Base-by-base conservation (phyloP, 2,888 invertebrate species). In the Agrochola litura region DNA sequence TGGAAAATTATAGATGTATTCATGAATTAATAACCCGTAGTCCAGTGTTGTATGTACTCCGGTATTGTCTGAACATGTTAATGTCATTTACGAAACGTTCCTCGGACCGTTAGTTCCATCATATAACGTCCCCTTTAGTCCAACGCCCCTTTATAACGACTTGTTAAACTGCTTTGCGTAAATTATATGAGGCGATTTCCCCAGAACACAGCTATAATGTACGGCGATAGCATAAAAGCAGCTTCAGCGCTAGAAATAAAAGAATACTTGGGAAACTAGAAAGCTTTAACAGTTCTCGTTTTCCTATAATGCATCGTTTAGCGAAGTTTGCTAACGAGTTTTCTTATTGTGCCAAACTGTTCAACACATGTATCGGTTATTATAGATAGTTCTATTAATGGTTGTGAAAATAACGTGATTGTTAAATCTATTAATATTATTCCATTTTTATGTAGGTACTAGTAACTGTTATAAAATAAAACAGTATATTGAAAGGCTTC, bases 281-380 rank as follows among this genome's bases (percentile, higher is more conserved):
- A 70, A 68, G 69, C 70, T 75, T 74, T 76, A 73, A 69, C 77
- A 72, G 66, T 65, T 56, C 49, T 68, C 71, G 58, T 76, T 81
- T 81, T 75, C 65, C 58, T 73, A 60, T 65, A 76, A 68, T 70
- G 72, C 63, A 66, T 72, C 74, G 73, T 79, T 85, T 73, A 76
- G 64, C 56, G 14, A 75, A 84, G 75, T 82, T 74, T 66, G 73
- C 76, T 74, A 87, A 86, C 70, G 77, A 86, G 76, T 88, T 81
- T 79, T 81, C 73, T 88, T 78, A 60, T 73, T 69, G 70, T 67
- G 60, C 61, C 54, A 37, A 76, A 81, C 67, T 74, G n/a, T 58
- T 67, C n/a, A 16, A 58, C 61, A 72, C 30, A 60, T 74, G 19
- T 86, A 74, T 77, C 52, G 43, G 43, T 76, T 74, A 76, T 73